phyloP scores from a whole-genome alignment of 1,140 invertebrate species.

The Calosoma granatense region DNA sequence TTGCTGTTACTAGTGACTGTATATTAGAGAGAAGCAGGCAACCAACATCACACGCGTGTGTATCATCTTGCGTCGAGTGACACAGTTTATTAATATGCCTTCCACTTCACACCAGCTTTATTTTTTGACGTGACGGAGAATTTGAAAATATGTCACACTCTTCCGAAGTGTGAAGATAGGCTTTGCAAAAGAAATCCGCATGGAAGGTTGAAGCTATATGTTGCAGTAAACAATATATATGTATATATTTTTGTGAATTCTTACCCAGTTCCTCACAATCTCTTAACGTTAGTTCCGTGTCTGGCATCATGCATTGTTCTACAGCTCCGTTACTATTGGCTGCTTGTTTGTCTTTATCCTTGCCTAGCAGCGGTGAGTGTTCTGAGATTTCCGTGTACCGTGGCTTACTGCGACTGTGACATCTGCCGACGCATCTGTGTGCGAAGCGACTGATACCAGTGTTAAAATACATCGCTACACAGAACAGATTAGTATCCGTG shows the following conservation, averaged over 20 bases:
- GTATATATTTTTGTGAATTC: slow-evolving; percentile 4
- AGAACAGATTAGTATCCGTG: slow-evolving; percentile 3
- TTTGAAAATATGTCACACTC: too few relatives aligned
- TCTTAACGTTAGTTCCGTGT: slow-evolving; percentile 28
- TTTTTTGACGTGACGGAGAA: too few relatives aligned
- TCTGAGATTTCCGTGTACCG: slow-evolving; percentile 28
- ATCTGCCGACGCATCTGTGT: slow-evolving; percentile 22
- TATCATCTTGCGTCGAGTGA: too few relatives aligned
- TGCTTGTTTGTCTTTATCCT: slow-evolving; percentile 16
- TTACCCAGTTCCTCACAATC: slow-evolving; percentile 32
- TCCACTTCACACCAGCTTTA: too few relatives aligned
- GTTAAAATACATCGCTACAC: slow-evolving; percentile 35
- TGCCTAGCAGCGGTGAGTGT: slow-evolving; percentile 26
- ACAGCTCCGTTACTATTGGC: slow-evolving; percentile 11
- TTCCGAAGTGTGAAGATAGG: too few relatives aligned
- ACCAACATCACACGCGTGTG: too few relatives aligned
- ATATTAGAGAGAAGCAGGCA: too few relatives aligned
- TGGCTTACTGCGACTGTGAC: slow-evolving; percentile 20
- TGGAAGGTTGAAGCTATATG: too few relatives aligned
- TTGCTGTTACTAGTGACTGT: too few relatives aligned
- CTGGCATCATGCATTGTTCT: slow-evolving; percentile 14
- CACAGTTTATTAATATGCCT: too few relatives aligned
- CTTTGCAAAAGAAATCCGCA: too few relatives aligned
- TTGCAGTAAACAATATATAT: too few relatives aligned
- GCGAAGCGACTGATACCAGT: slow-evolving; percentile 22